Evolutionary conservation across 2,888 invertebrate genomes (phyloP).

Genomic region (Cosmia trapezina): DNA sequence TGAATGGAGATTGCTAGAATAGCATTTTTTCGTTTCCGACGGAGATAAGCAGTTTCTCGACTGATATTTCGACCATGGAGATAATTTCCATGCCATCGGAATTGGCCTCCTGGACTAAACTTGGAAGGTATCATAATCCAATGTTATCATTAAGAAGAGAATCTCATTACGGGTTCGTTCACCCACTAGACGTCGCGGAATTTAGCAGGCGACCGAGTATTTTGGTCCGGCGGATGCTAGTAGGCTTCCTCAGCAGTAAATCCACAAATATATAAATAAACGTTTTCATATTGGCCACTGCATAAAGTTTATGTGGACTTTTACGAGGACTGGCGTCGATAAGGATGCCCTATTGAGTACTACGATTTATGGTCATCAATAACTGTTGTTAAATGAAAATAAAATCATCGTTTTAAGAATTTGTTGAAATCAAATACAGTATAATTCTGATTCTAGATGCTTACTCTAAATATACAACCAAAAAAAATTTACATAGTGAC

Average conservation of each 20-base stretch:
- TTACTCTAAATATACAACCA: no score
- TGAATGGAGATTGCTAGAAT: no score
- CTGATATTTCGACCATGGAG: no score
- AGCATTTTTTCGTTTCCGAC: no score
- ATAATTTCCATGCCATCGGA: no score
- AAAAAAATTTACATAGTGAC: neutral
- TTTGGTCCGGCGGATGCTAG: constrained; percentile 85
- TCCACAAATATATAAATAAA: constrained; percentile 85
- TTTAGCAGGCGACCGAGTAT: constrained; percentile 84
- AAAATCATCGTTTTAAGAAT: constrained; percentile 12
- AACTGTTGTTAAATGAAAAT: constrained; percentile 28
- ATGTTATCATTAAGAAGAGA: constrained; percentile 74
- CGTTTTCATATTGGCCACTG: constrained; percentile 76
- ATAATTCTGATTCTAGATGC: neutral
- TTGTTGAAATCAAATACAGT: neutral
- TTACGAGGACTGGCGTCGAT: constrained; percentile 77
- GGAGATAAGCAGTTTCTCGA: no score
- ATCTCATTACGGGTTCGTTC: constrained; percentile 82
- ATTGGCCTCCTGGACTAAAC: no score
- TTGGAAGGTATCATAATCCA: constrained; percentile 55
- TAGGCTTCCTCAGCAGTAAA: constrained; percentile 85
- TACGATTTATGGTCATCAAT: constrained; percentile 52
- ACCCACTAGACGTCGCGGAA: constrained; percentile 89
- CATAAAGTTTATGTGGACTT: constrained; percentile 74
- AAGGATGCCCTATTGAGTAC: constrained; percentile 75